These are phyloP conservation scores for Tachypleus tridentatus DNA, from an alignment of 1,140 invertebrate species.

Conservation along the genomic window DNA sequence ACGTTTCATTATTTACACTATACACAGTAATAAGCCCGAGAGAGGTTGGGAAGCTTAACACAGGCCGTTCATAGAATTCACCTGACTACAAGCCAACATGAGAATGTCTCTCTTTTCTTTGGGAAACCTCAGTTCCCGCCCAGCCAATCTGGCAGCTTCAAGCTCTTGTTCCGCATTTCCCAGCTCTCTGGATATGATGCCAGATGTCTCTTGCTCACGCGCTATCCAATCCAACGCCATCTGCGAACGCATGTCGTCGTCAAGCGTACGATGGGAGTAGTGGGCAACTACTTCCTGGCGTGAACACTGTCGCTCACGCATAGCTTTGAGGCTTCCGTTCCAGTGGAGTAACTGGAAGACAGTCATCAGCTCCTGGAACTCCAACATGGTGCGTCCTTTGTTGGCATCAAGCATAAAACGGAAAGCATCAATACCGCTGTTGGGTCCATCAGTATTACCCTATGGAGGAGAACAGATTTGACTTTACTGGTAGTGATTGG, in stretches of 20 bases:
- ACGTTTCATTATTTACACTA: neutral
- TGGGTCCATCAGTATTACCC: conserved; percentile 44
- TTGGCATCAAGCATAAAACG: conserved; percentile 90
- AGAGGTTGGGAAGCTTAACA: conserved; percentile 5
- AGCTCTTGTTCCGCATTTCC: conserved; percentile 72
- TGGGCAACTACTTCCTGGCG: conserved; percentile 88
- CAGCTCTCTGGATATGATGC: conserved; percentile 65
- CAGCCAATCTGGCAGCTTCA: conserved; percentile 74
- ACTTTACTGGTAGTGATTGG: too few relatives aligned
- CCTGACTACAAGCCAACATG: conserved; percentile 68
- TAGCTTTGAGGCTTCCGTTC: conserved; percentile 79
- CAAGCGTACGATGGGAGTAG: conserved; percentile 71
- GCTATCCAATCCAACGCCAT: conserved; percentile 96
- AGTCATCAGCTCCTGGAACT: conserved; percentile 94
- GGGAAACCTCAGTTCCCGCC: conserved; percentile 78
- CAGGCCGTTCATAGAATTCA: conserved; percentile 28
- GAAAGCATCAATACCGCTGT: conserved; percentile 80
- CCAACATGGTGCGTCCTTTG: conserved; percentile 83
- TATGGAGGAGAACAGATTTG: conserved; percentile 11
- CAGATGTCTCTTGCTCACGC: conserved; percentile 62
- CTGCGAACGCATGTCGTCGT: conserved; percentile 89
- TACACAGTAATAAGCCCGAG: neutral
- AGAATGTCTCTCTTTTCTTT: conserved; percentile 93
- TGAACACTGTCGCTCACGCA: conserved; percentile 88
- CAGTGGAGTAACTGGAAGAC: conserved; percentile 91